Conservation (phyloP, 2,797 vertebrate species). For the Channa striata region DNA sequence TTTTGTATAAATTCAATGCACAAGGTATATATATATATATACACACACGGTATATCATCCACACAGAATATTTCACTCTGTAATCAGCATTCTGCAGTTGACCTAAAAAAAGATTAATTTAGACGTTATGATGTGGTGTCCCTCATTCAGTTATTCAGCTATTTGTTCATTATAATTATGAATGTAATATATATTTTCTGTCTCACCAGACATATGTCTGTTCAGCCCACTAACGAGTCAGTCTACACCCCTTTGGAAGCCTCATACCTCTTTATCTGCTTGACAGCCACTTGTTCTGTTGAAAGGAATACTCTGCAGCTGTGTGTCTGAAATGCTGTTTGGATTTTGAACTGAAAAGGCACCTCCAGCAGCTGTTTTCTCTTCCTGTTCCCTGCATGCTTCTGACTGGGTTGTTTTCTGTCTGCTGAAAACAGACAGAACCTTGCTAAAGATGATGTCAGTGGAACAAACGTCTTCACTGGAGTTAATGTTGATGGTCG, state of each 20-base stretch:
- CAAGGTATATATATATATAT: too few relatives aligned
- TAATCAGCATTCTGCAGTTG: slow-evolving; percentile 6
- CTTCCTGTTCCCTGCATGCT: slow-evolving; percentile 22
- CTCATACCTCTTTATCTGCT: slow-evolving; percentile 3
- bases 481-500: slow-evolving; percentile 8
- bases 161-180: slow-evolving; percentile 7
- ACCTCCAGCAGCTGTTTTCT: slow-evolving; percentile 51
- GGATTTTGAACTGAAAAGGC: slow-evolving; percentile 12
- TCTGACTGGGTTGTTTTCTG: slow-evolving; percentile 29
- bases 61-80: slow-evolving; percentile 1
- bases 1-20: too few relatives aligned
- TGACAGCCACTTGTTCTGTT: slow-evolving; percentile 18
- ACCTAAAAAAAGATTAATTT: slow-evolving; percentile 34
- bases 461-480: slow-evolving; percentile 20
- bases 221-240: slow-evolving; percentile 47
- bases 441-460: slow-evolving; percentile 34
- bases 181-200: too few relatives aligned
- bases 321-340: slow-evolving; percentile 26
- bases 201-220: slow-evolving; percentile 7
- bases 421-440: slow-evolving; percentile 28
- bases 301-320: slow-evolving; percentile 21
- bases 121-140: slow-evolving; percentile 12
- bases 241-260: slow-evolving; percentile 26
- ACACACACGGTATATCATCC: not conserved
- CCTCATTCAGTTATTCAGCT: slow-evolving; percentile 13